Evolutionary conservation across 1,140 invertebrate genomes (phyloP), one percentile per base, ranked within the genome.

Genomic region (Hyles vespertilio): DNA sequence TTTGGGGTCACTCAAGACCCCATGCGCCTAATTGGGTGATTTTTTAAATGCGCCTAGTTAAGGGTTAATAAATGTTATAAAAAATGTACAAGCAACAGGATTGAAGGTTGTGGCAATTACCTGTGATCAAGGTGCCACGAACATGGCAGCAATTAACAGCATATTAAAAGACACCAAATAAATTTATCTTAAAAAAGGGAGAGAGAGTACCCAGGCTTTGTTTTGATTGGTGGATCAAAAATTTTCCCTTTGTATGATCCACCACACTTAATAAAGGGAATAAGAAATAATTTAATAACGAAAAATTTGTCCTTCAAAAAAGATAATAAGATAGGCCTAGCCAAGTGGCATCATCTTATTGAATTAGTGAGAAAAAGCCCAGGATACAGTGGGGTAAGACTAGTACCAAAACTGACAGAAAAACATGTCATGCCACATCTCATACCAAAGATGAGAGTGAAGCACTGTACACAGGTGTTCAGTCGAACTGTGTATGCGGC

Each of bases 381-480:
- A 6, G 54, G 49, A n/a, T 63, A 58, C 44, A 60, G 56, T 49
- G 61, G 58, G 3, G 32, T 67, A 3, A 43, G 50, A 58, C 32
- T 62, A n/a, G 40, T 69, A 3, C 51, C 34, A 11, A 61, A 56
- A 44, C n/a, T 69, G 11, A 59, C 62, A 6, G 60, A 50, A 11
- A 12, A 56, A 7, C 65, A 67, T 57, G 51, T 57, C 6, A n/a
- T 58, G 11, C 50, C 54, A 32, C 11, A 55, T 2, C 32, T 54
- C n/a, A 65, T 69, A 9, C 51, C 55, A 0, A 65, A 65, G 52
- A 61, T 65, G 63, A 58, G 44, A 12, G 63, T 65, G 6, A 65
- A 65, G 49, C 49, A 61, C 43, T 51, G 49, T n/a, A 51, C 51
- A 10, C 63, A 65, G 48, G 34, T 65, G 8, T 65, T 65, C 22